Percentiles rank a stretch among this genome's conserved stretches.
phyloP scores from a whole-genome alignment of 2,888 invertebrate genomes.

The Chrysodeixis includens region DNA sequence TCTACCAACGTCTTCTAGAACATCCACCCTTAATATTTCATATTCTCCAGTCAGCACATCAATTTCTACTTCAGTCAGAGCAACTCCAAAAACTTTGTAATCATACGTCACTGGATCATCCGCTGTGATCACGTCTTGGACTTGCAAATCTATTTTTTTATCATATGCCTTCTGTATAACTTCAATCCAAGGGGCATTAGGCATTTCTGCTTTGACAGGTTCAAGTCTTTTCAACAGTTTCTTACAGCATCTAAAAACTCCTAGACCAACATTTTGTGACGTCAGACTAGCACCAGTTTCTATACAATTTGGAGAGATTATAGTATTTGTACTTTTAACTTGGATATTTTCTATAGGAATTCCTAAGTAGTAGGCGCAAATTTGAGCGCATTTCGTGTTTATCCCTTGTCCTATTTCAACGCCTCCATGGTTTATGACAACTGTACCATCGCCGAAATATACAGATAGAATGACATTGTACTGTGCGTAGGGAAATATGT shows the following conservation, averaged over 20 bases:
- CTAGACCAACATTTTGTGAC: conserved; percentile 91
- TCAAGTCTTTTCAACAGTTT: conserved; percentile 79
- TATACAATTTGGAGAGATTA: conserved; percentile 90
- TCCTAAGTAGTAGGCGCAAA: conserved; percentile 90
- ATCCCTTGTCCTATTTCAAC: conserved; percentile 93
- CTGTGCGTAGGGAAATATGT: conserved; percentile 68
- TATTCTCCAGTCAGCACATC: conserved; percentile 92
- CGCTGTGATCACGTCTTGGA: conserved; percentile 59
- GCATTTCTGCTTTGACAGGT: conserved; percentile 75
- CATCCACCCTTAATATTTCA: conserved; percentile 89
- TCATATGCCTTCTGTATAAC: conserved; percentile 82
- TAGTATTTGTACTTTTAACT: conserved; percentile 90
- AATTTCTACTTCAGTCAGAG: conserved; percentile 91
- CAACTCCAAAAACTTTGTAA: conserved; percentile 85
- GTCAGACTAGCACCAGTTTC: conserved; percentile 91
- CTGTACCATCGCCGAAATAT: conserved; percentile 90
- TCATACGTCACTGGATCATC: conserved; percentile 54
- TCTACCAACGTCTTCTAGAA: conserved; percentile 91
- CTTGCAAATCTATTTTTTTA: conserved; percentile 70
- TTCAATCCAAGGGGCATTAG: conserved; percentile 83
- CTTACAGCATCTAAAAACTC: conserved; percentile 85
- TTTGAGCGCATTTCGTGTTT: conserved; percentile 91
- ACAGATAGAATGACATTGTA: conserved; percentile 89
- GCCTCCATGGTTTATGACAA: conserved; percentile 90
- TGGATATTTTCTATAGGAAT: conserved; percentile 90